Evolutionary conservation across 2,888 invertebrate species (phyloP).

Genomic region (Odontothrips loti): DNA sequence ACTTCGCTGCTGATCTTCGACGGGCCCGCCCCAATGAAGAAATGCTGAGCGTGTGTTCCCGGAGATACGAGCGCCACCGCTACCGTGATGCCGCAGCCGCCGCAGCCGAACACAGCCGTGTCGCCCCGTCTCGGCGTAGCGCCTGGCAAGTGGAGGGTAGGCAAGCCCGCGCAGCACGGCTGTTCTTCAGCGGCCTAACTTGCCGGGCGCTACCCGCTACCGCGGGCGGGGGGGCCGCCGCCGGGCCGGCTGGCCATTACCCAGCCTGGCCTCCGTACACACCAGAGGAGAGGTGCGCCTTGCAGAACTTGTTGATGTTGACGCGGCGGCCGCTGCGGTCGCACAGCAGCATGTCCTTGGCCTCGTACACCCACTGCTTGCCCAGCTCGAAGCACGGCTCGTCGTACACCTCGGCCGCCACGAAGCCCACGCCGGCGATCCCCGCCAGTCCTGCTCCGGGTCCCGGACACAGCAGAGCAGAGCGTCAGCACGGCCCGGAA

Average conservation of each 20-base stretch:
- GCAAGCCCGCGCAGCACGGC: not conserved
- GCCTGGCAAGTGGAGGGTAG: not conserved
- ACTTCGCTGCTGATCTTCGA: too few species aligned
- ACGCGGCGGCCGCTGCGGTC: constrained; percentile 16
- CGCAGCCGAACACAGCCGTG: too few species aligned
- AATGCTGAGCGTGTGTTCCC: too few species aligned
- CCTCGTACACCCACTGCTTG: constrained; percentile 24
- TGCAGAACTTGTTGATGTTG: constrained; percentile 26
- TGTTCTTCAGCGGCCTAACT: not conserved
- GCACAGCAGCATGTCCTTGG: constrained; percentile 18
- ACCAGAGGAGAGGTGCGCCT: not conserved
- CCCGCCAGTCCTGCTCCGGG: too few species aligned
- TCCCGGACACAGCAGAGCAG: too few species aligned
- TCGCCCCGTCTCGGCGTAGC: too few species aligned
- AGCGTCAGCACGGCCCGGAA: too few species aligned
- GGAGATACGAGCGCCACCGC: too few species aligned
- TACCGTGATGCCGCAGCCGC: too few species aligned
- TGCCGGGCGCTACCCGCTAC: not conserved
- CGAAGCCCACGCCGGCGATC: not conserved
- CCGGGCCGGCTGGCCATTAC: not conserved
- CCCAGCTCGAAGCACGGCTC: constrained; percentile 11
- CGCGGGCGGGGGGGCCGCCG: not conserved
- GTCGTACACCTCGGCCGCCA: not conserved
- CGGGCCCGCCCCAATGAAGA: too few species aligned
- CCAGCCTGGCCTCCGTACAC: too few species aligned